These are phyloP conservation scores for Phortica variegata DNA, from an alignment of 1,140 invertebrate species.

Conservation along the genomic window DNA sequence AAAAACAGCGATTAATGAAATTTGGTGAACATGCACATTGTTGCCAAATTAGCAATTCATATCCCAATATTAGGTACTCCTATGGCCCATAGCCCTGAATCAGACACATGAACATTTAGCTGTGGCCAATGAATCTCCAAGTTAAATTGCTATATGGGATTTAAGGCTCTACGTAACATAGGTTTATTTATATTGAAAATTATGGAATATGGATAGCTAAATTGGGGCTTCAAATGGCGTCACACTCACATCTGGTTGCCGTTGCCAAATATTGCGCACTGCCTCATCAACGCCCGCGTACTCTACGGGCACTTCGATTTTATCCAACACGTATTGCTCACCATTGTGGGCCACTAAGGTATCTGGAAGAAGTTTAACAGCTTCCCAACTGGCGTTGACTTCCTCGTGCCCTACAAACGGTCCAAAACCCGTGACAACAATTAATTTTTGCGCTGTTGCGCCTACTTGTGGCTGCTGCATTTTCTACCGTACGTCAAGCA, in stretches of 20 bases:
- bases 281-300: constrained; percentile 62
- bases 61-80: no score
- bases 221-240: background rate
- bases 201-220: constrained; percentile 9
- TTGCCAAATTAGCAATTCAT: background rate
- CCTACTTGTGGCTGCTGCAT: background rate
- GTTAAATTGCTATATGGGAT: no score
- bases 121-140: no score
- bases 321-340: constrained; percentile 58
- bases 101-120: no score
- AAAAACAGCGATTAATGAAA: constrained; percentile 14
- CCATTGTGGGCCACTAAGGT: constrained; percentile 43
- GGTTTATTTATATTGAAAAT: constrained; percentile 23
- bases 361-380: constrained; percentile 59
- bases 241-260: constrained; percentile 61
- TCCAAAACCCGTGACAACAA: constrained; percentile 70
- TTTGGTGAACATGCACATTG: constrained; percentile 20
- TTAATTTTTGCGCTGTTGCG: constrained; percentile 33
- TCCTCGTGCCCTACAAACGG: constrained; percentile 64
- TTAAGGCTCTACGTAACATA: no score
- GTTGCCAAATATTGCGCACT: constrained; percentile 64
- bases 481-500: background rate
- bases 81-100: no score
- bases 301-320: constrained; percentile 62
- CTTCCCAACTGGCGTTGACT: constrained; percentile 74